Percentiles rank a stretch among this genome's conserved stretches.
Conservation (phyloP, 2,888 invertebrate species). For the Prosopocoilus inquinatus region DNA sequence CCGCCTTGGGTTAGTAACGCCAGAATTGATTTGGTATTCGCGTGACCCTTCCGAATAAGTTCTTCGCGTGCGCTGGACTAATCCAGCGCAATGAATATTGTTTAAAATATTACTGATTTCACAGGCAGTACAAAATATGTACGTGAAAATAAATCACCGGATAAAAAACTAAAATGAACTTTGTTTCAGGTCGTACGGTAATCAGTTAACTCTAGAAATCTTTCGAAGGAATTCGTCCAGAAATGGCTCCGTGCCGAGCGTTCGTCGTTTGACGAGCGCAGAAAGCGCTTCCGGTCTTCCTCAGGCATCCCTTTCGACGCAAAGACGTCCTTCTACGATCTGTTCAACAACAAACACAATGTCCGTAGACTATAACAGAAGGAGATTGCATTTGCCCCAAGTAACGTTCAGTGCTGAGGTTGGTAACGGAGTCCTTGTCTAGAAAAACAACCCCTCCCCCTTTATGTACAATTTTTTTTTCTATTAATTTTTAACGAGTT, state of each 20-base stretch:
- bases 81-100: not conserved
- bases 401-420: constrained; percentile 89
- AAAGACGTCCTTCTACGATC: constrained; percentile 64
- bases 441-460: too few relatives aligned
- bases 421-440: constrained; percentile 85
- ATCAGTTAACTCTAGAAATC: constrained; percentile 68
- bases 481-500: constrained; percentile 8
- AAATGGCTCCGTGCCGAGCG: constrained; percentile 47
- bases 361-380: constrained; percentile 52
- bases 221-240: constrained; percentile 60
- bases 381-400: constrained; percentile 72
- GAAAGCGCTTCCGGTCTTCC: constrained; percentile 32
- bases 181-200: constrained; percentile 66
- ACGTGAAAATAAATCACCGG: too few relatives aligned
- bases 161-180: too few relatives aligned
- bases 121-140: too few relatives aligned
- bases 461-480: constrained; percentile 5
- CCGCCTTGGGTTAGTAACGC: not conserved
- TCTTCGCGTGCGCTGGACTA: too few relatives aligned
- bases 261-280: constrained; percentile 31
- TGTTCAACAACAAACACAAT: constrained; percentile 68
- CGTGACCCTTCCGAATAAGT: not conserved
- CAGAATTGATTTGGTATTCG: not conserved
- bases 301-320: constrained; percentile 38
- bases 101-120: not conserved